Evolutionary conservation across 2,113 vertebrate species (phyloP).

Genomic region (Bubo bubo): DNA sequence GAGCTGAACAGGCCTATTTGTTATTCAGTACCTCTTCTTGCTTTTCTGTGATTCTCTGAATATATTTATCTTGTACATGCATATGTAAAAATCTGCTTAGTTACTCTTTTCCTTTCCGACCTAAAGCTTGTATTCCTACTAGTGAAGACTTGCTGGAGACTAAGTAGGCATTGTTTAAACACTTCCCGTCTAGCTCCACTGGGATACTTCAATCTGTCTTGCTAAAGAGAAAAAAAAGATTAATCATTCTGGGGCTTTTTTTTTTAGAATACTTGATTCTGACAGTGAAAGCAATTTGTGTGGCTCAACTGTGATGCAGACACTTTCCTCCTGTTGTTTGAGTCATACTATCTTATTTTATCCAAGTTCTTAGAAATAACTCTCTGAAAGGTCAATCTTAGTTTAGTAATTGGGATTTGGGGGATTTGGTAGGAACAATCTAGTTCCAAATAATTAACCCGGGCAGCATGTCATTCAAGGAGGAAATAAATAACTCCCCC

Average conservation of each 20-base stretch:
- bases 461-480: background rate
- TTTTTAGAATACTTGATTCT: conserved; percentile 10
- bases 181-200: background rate
- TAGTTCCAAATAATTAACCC: background rate
- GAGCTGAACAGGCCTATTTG: background rate
- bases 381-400: conserved; percentile 45
- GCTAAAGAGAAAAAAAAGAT: background rate
- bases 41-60: background rate
- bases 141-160: background rate
- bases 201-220: background rate
- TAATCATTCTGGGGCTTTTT: background rate
- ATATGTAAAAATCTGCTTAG: background rate
- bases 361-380: conserved; percentile 46
- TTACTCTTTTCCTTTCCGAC: background rate
- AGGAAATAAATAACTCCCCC: background rate
- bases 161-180: background rate
- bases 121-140: background rate
- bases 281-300: background rate
- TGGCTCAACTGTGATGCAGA: conserved; percentile 19
- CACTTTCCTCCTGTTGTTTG: conserved; percentile 18
- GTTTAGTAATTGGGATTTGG: conserved; percentile 38
- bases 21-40: background rate
- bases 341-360: conserved; percentile 53
- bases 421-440: background rate
- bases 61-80: background rate